Percentiles rank a stretch among this genome's conserved stretches.
Evolutionary conservation across 2,888 invertebrate species (phyloP).

Genomic region (Melinaea menophilus): DNA sequence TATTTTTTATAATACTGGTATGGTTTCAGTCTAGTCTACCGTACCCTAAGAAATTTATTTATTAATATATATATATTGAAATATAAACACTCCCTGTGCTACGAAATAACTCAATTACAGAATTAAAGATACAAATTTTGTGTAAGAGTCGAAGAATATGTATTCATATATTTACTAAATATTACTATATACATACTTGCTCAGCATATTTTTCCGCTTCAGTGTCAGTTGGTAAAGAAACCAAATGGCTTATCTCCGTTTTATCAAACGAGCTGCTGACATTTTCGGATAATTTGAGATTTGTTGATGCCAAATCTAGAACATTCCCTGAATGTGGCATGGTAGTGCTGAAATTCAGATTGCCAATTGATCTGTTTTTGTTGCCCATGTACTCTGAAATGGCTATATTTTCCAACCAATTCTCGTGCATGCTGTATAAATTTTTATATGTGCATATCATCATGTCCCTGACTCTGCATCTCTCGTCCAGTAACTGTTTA

Average conservation of each 20-base stretch:
- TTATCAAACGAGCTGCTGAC: conserved; percentile 71
- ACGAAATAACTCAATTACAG: no score
- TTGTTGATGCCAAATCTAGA: conserved; percentile 80
- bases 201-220: conserved; percentile 79
- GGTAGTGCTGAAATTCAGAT: conserved; percentile 70
- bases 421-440: conserved; percentile 69
- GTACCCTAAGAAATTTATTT: no score
- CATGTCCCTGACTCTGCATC: conserved; percentile 80
- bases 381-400: conserved; percentile 63
- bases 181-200: conserved; percentile 61
- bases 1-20: no score
- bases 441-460: conserved; percentile 81
- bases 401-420: conserved; percentile 67
- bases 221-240: conserved; percentile 62
- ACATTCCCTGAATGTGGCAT: conserved; percentile 78
- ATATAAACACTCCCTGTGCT: no score
- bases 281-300: conserved; percentile 80
- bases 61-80: no score
- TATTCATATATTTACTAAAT: no score
- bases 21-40: no score
- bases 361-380: conserved; percentile 64
- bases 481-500: conserved; percentile 83
- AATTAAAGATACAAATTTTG: no score
- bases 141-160: no score
- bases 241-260: conserved; percentile 63